A percentile compares a stretch with the other conserved stretches of the same genome.
Conservation (phyloP, 1,140 invertebrate genomes). For the Anthonomus grandis region DNA sequence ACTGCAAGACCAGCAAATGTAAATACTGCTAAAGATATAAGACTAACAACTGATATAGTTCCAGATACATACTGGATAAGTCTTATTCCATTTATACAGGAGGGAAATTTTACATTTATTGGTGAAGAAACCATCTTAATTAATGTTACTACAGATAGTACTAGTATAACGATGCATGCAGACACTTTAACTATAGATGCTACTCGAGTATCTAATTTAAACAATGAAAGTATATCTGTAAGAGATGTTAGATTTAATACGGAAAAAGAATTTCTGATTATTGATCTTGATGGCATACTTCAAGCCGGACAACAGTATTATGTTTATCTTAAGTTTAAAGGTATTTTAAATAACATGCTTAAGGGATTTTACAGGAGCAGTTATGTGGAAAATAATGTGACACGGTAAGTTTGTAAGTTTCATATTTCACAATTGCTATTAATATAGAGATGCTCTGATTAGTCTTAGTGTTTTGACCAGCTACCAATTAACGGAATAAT, state of each 20-base stretch:
- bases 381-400: slow-evolving; percentile 66
- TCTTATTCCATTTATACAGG: slow-evolving; percentile 66
- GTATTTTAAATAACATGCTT: slow-evolving; percentile 70
- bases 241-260: slow-evolving; percentile 56
- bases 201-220: slow-evolving; percentile 49
- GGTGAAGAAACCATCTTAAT: slow-evolving; percentile 69
- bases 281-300: slow-evolving; percentile 60
- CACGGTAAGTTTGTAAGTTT: slow-evolving; percentile 56
- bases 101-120: slow-evolving; percentile 72
- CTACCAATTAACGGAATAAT: too few relatives aligned
- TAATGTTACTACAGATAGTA: slow-evolving; percentile 61
- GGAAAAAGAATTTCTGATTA: slow-evolving; percentile 69
- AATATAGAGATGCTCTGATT: too few relatives aligned
- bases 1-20: too few relatives aligned
- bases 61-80: slow-evolving; percentile 68
- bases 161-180: slow-evolving; percentile 74
- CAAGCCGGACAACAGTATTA: slow-evolving; percentile 59
- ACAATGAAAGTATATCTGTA: slow-evolving; percentile 40
- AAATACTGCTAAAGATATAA: too few relatives aligned
- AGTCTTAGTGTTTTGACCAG: too few relatives aligned
- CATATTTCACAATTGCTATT: too few relatives aligned
- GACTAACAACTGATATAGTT: slow-evolving; percentile 62
- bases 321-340: slow-evolving; percentile 66
- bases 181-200: slow-evolving; percentile 63
- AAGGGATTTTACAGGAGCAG: slow-evolving; percentile 87